phyloP scores from a whole-genome alignment of 2,113 vertebrate species.

The Alces alces region DNA sequence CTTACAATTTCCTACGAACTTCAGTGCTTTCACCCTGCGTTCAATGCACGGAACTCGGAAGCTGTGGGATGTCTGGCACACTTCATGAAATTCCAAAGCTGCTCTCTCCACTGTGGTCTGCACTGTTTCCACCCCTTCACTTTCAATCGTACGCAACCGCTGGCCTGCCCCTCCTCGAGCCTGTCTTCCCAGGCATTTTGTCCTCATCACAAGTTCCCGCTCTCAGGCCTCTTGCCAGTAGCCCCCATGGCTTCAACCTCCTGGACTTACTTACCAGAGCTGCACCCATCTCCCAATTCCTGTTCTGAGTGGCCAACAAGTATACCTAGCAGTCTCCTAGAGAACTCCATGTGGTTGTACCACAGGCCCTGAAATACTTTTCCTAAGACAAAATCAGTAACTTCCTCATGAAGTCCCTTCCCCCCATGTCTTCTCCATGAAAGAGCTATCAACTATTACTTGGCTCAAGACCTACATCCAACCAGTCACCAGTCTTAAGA shows the following conservation, averaged over 20 bases:
- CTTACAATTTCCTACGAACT: neutral
- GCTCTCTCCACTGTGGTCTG: neutral
- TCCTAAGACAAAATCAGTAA: rapidly evolving
- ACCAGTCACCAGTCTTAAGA: neutral
- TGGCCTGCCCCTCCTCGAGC: rapidly evolving
- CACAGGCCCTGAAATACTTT: neutral
- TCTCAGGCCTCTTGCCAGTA: neutral
- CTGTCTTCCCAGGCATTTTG: neutral
- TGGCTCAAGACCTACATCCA: neutral
- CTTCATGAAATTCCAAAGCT: too few relatives aligned
- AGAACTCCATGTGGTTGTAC: neutral
- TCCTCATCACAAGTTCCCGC: rapidly evolving
- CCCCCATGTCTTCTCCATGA: neutral
- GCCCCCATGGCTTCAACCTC: too few relatives aligned
- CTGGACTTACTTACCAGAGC: neutral
- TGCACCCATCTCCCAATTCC: neutral
- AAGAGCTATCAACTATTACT: too few relatives aligned
- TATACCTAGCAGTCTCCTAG: rapidly evolving
- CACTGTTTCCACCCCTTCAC: rapidly evolving
- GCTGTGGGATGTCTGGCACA: rapidly evolving
- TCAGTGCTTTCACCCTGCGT: neutral
- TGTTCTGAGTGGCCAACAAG: neutral
- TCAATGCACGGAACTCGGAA: too few relatives aligned
- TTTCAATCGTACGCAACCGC: rapidly evolving
- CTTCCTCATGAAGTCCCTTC: neutral